Base-by-base conservation (phyloP, 1,140 invertebrate species). In the Muscidifurax raptorellus region DNA sequence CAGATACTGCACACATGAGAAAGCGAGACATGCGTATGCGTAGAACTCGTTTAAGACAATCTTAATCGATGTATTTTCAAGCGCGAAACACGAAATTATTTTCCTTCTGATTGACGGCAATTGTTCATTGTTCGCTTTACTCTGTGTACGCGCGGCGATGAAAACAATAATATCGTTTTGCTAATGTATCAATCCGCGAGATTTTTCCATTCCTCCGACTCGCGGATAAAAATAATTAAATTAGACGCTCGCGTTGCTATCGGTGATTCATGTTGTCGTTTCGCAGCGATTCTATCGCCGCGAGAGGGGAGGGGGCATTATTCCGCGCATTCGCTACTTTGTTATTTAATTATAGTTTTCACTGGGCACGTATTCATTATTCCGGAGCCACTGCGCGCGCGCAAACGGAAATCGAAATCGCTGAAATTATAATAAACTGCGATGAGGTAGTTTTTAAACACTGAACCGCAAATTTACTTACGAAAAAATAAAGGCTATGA, bases 11-110 rank as follows among this genome's bases (percentile, higher is more conserved):
- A 2, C n/a, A 10, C 30, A n/a, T 4, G 22, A 3, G 18, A 59
- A 7, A 59, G 6, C 3, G 5, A n/a, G 6, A 10, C 25, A 12
- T 2, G 74, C 67, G 13, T 15, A 36, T 36, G 10, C 2, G 30
- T 30, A 52, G 18, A 10, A 22, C 75, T 77, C 75, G 44, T 77
- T n/a, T 77, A 77, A 64, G 30, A 0, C 25, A 67, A 79, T 79
- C 77, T 79, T 79, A 79, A 79, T 67, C 28, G 77, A 9, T 27
- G 64, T 64, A 78, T 59, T 40, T 18, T 15, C n/a, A 47, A 25
- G 25, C 67, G 79, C 22, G 28, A 44, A 44, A 74, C 66, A 40
- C 66, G 67, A 80, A 74, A 82, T 82, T 74, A 82, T 82, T 82
- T 82, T 82, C 69, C 40, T 44, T 4, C 18, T 74, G 67, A 74